Base-by-base conservation (phyloP, 2,797 vertebrate genomes). In the Lepidocolaptes lacrymiger region DNA sequence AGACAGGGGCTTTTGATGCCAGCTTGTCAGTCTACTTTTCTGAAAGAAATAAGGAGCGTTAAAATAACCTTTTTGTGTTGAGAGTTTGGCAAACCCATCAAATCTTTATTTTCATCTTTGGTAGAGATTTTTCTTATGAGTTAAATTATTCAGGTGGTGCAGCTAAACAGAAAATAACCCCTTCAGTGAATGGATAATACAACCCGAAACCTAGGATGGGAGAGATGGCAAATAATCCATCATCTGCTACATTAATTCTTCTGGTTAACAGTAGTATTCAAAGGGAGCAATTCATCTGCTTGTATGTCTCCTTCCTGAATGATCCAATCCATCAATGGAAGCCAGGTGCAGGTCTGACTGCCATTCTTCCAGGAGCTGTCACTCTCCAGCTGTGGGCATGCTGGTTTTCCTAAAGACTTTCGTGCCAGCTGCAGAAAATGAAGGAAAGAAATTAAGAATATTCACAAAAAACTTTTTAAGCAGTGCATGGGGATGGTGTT, bases 201-300 rank as follows among this genome's bases (percentile, higher is more conserved):
- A 95, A 34, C 4, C 26, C 62, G 81, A 96, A 88, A 30, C 19
- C 30, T 61, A 14, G 51, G 63, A 22, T 58, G 59, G 73, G 78
- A 91, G 79, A 63, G 63, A 77, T 22, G 80, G 84, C 64, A 94
- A 95, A 96, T 79, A 94, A 95, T 95, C 74, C 55, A 79, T 96
- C 88, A 88, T 86, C 86, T 88, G 78, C 76, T 92, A 24, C 68
- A 58, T 90, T 84, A 88, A 92, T 93, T 62, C 69, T 90, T 86
- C 63, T 51, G 64, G 71, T 94, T 95, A 95, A 87, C 55, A 89
- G 55, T 32, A 48, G 28, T 87, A 86, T 91, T 93, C 78, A 95
- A 89, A 83, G 88, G 54, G 28, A 92, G 72, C 62, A 75, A 93
- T 93, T 93, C 20, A 69, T 93, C 91, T 90, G 66, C 84, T 41